Conservation (phyloP, 2,888 invertebrate genomes). For the Diadegma fenestrale region DNA sequence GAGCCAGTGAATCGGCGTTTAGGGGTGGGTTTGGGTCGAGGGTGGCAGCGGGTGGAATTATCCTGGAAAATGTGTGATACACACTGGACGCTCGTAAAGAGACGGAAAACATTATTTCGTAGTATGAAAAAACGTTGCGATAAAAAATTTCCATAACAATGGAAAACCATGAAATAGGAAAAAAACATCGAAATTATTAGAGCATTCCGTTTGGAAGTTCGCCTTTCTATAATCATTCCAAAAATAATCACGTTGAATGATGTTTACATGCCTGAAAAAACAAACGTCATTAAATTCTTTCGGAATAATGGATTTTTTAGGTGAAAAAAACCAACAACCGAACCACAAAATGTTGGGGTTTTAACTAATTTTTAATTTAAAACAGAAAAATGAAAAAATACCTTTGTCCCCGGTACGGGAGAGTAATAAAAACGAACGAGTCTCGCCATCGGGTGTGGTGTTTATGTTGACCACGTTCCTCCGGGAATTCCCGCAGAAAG, state of each 20-base stretch:
- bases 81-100: conserved; percentile 20
- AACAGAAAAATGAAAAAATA: conserved; percentile 15
- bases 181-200: not conserved
- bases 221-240: not conserved
- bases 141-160: not conserved
- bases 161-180: not conserved
- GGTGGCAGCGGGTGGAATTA: conserved; percentile 2
- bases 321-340: not conserved
- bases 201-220: not conserved
- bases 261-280: not conserved
- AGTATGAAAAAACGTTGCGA: not conserved
- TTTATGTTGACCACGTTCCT: conserved; percentile 34
- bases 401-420: not conserved
- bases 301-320: not conserved
- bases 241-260: too few relatives aligned
- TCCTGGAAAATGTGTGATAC: conserved; percentile 21
- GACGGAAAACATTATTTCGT: conserved; percentile 15
- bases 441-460: conserved; percentile 34
- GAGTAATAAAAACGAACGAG: conserved; percentile 41
- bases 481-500: conserved; percentile 29
- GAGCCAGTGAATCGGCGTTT: conserved; percentile 20
- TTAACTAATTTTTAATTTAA: conserved; percentile 26
- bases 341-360: conserved; percentile 12
- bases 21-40: not conserved
- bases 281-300: not conserved